Evolutionary conservation across 2,113 vertebrate genomes (phyloP).

Genomic region (Paralichthys olivaceus): DNA sequence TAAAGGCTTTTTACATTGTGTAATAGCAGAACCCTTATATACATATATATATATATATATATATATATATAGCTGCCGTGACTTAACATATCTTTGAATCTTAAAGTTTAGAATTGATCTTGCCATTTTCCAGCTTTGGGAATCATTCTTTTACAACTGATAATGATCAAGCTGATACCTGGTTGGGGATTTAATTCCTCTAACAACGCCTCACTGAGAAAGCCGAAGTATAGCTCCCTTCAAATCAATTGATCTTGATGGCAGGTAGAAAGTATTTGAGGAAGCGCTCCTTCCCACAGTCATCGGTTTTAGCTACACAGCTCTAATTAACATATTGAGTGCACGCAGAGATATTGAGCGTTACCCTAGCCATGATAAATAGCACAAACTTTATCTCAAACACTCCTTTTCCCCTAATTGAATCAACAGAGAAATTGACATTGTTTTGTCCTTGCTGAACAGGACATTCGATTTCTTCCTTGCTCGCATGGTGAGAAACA

Average conservation of each 20-base stretch:
- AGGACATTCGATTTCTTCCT: slow-evolving; percentile 72
- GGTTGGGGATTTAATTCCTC: slow-evolving; percentile 32
- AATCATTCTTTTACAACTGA: neutral
- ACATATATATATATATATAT: too few relatives aligned
- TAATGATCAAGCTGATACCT: slow-evolving; percentile 31
- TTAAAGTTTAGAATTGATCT: neutral
- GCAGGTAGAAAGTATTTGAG: slow-evolving; percentile 70
- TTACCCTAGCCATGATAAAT: slow-evolving; percentile 80
- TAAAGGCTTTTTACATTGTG: neutral
- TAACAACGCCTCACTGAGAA: slow-evolving; percentile 14
- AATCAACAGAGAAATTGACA: slow-evolving; percentile 78
- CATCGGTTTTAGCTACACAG: slow-evolving; percentile 67
- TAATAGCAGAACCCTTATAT: neutral
- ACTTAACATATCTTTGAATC: neutral
- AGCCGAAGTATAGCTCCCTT: slow-evolving; percentile 30
- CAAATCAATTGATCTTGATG: slow-evolving; percentile 64
- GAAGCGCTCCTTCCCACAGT: slow-evolving; percentile 79
- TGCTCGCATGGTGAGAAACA: slow-evolving; percentile 51
- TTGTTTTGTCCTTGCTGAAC: slow-evolving; percentile 67
- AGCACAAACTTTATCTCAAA: slow-evolving; percentile 81
- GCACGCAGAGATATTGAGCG: slow-evolving; percentile 69
- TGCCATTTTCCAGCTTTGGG: neutral
- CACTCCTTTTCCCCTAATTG: slow-evolving; percentile 76
- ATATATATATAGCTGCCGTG: neutral
- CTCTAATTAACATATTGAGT: slow-evolving; percentile 78